phyloP scores from a whole-genome alignment of 2,113 vertebrate species.

The Sturnira hondurensis region DNA sequence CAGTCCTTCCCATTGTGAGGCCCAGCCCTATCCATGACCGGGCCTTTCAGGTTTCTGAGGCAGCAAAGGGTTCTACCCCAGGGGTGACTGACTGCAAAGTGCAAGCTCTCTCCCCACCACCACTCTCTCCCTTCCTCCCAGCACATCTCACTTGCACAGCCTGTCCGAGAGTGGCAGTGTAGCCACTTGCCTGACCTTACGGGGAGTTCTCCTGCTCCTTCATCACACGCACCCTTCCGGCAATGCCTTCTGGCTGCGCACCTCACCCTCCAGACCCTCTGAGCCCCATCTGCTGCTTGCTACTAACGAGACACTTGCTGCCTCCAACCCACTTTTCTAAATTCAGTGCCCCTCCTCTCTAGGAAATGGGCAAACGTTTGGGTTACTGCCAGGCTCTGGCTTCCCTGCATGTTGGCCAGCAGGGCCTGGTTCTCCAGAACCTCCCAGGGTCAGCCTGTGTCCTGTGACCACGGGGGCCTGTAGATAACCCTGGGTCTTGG shows the following conservation, averaged over 20 bases:
- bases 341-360: background rate
- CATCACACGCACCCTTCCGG: accelerated
- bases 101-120: background rate
- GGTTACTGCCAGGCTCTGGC: background rate
- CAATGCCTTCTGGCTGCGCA: background rate
- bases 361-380: background rate
- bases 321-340: background rate
- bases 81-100: no score
- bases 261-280: background rate
- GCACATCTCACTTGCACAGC: accelerated
- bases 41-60: background rate
- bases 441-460: background rate
- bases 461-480: background rate
- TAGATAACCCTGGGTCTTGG: background rate
- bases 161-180: background rate
- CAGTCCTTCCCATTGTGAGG: accelerated
- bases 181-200: background rate
- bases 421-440: background rate
- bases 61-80: accelerated
- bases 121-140: background rate
- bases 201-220: background rate
- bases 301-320: background rate
- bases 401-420: background rate
- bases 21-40: background rate
- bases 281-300: background rate